Evolutionary conservation across 2,888 invertebrate species (phyloP), one percentile per base, ranked within the genome.

Genomic region (Abrostola tripartita): DNA sequence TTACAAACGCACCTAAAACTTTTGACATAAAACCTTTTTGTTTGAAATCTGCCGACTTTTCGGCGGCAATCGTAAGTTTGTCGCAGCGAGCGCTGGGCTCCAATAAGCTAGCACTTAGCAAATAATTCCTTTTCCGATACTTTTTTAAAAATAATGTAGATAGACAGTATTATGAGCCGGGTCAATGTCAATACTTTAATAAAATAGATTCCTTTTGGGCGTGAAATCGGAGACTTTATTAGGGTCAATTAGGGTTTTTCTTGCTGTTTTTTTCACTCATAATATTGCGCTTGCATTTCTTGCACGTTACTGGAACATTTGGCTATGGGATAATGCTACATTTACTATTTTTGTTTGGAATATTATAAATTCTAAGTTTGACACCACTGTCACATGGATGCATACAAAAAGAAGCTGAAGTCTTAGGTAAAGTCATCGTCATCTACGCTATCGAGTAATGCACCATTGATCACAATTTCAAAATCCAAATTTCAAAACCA

Each of bases 91-190:
- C 12, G 36, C 9, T 55, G 71, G 42, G 54, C 55, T 40, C 37
- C 57, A 64, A 75, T 52, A 55, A 65, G 59, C 52, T 42, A 9
- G 58, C 42, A 56, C 54, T 67, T 67, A 60, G 52, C 12, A 40
- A 66, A 66, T 65, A 53, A 78, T 71, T 64, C 62, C 37, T 69
- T 71, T 65, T 53, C 55, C 55, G 49, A 72, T 75, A 71, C 51
- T 71, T 73, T 53, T n/a, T 14, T 9, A 12, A 41, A 24, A 41
- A 56, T 50, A 49, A 37, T 37, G 24, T 65, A 38, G 49, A 63
- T 56, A 44, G 47, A n/a, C 53, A 38, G 53, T 58, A 61, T 77
- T 60, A 64, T 64, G 36, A 38, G 36, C 8, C 12, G 65, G 47
- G 50, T 58, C 57, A 61, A 47, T 66, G 51, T 55, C 68, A 53